These are phyloP conservation scores for Chaetodon trifascialis DNA, from an alignment of 2,113 vertebrate species.

Conservation along the genomic window DNA sequence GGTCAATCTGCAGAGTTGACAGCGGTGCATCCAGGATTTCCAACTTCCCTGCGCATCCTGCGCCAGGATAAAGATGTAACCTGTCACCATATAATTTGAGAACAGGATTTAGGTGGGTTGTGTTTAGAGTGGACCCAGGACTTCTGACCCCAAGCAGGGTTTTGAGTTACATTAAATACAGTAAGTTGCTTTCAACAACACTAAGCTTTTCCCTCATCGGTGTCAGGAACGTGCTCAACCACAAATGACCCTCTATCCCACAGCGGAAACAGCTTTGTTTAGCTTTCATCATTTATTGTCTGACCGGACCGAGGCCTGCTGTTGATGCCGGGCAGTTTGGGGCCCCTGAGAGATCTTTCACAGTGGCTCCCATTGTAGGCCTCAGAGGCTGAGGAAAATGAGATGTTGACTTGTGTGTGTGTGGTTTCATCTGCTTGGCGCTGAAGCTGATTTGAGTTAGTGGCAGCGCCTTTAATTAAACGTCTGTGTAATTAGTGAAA, in stretches of 20 bases:
- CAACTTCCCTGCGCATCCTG: neutral
- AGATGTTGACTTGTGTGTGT: neutral
- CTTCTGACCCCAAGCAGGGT: neutral
- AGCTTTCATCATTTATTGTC: neutral
- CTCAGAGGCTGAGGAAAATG: neutral
- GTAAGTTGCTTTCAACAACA: neutral
- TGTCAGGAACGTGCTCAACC: too few species aligned
- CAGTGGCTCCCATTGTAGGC: neutral
- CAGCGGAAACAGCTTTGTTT: constrained; percentile 6
- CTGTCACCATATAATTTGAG: neutral
- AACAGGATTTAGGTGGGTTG: neutral
- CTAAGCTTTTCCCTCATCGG: neutral
- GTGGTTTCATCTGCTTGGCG: neutral
- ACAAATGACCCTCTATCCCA: neutral
- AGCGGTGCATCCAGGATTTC: neutral
- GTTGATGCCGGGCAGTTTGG: neutral
- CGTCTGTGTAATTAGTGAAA: neutral
- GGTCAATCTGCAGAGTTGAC: neutral
- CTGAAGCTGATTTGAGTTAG: neutral
- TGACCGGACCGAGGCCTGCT: neutral
- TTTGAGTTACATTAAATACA: neutral
- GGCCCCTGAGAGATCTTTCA: neutral
- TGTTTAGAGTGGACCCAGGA: neutral
- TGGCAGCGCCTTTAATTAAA: neutral
- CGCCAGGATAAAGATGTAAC: neutral